phyloP scores from a whole-genome alignment of 2,888 invertebrate genomes.

The Allygus modestus region DNA sequence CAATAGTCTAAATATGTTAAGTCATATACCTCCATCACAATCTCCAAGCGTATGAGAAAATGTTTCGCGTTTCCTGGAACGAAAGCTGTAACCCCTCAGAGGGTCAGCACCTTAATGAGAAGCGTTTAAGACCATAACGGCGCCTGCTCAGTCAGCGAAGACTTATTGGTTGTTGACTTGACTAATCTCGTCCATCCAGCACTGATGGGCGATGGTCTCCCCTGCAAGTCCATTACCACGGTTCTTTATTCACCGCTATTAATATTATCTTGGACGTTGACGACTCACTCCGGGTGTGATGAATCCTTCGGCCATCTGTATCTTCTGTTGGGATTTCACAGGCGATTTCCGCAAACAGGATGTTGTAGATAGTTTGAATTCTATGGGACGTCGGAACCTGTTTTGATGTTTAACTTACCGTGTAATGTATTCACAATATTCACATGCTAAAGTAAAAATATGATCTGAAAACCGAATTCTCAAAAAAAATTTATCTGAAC shows the following conservation, averaged over 20 bases:
- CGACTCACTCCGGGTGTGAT: constrained; percentile 19
- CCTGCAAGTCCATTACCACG: background rate
- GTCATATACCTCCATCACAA: background rate
- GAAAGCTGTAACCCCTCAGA: constrained; percentile 21
- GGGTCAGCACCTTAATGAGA: constrained; percentile 20
- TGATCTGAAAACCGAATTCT: too few relatives aligned
- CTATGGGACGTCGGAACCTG: background rate
- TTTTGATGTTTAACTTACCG: background rate
- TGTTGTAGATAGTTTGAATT: background rate
- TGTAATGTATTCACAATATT: background rate
- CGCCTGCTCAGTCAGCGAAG: constrained; percentile 11
- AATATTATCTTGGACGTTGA: constrained; percentile 5
- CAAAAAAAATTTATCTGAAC: too few relatives aligned
- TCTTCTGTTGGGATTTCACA: background rate
- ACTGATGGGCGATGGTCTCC: background rate
- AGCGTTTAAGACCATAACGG: constrained; percentile 7
- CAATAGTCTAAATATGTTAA: background rate
- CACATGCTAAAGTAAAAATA: too few relatives aligned
- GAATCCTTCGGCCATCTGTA: background rate
- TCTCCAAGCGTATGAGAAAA: background rate
- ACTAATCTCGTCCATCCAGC: constrained; percentile 18
- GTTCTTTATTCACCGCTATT: background rate
- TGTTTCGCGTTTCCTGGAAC: constrained; percentile 24
- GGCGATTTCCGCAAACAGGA: background rate
- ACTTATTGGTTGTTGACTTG: constrained; percentile 49